Conservation (phyloP, 2,113 vertebrate genomes). For the Zapornia atra region DNA sequence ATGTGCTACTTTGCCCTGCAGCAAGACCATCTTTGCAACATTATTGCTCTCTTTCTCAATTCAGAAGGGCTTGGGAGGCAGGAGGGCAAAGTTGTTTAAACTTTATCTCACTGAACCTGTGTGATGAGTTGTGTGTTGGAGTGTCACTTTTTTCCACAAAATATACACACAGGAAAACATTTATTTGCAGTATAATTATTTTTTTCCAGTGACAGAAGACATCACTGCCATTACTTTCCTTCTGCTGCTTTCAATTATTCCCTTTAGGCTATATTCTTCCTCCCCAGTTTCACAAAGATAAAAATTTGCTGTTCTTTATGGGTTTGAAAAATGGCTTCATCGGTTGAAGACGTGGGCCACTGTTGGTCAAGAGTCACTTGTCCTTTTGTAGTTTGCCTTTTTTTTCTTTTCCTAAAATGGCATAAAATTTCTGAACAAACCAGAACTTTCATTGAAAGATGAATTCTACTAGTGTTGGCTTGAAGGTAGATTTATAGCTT, state of each 20-base stretch:
- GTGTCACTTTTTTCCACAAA: neutral
- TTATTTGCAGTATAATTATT: neutral
- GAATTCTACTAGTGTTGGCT: slow-evolving; percentile 11
- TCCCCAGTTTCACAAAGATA: slow-evolving; percentile 1
- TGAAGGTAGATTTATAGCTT: slow-evolving; percentile 32
- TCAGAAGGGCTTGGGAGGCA: neutral
- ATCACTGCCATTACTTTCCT: neutral
- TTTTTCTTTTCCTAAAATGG: neutral
- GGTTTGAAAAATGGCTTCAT: slow-evolving; percentile 29
- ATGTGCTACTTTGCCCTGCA: neutral
- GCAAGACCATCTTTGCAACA: neutral
- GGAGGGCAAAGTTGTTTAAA: neutral
- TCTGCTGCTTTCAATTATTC: slow-evolving; percentile 18
- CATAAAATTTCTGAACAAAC: slow-evolving; percentile 11
- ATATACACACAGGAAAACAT: neutral
- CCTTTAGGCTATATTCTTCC: neutral
- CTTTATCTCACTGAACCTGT: neutral
- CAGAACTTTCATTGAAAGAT: slow-evolving; percentile 50
- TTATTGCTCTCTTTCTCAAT: neutral
- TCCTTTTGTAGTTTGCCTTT: neutral
- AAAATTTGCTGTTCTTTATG: slow-evolving; percentile 5
- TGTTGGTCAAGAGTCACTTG: slow-evolving; percentile 32
- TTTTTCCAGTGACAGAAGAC: neutral
- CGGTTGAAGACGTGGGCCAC: slow-evolving; percentile 5
- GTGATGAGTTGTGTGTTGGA: neutral